phyloP scores from a whole-genome alignment of 2,888 invertebrate genomes.

The Brenthis daphne region DNA sequence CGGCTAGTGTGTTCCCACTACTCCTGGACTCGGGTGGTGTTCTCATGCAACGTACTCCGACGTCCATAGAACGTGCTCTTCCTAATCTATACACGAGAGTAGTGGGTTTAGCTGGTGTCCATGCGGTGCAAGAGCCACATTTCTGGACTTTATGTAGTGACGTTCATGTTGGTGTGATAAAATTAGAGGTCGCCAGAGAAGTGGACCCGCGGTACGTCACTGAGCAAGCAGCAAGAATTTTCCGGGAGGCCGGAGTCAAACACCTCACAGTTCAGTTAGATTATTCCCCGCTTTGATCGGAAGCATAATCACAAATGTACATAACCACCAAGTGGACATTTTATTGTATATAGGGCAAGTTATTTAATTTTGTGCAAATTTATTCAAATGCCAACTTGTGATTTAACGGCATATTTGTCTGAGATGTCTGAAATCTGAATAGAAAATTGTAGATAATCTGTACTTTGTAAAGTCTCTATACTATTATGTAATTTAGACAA shows the following conservation, averaged over 20 bases:
- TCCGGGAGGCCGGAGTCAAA: slow-evolving; percentile 94
- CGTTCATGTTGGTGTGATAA: slow-evolving; percentile 94
- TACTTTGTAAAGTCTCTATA: background rate
- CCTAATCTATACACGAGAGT: slow-evolving; percentile 95
- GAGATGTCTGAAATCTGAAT: background rate
- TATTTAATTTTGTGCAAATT: slow-evolving; percentile 33
- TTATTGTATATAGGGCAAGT: slow-evolving; percentile 38
- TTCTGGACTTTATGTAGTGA: slow-evolving; percentile 99
- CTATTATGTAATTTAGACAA: background rate
- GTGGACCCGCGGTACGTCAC: slow-evolving; percentile 96
- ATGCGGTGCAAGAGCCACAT: slow-evolving; percentile 97
- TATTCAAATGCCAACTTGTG: background rate
- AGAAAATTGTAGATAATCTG: slow-evolving; percentile 1
- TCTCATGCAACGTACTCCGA: slow-evolving; percentile 96
- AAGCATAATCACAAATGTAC: slow-evolving; percentile 52
- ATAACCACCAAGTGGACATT: slow-evolving; percentile 39
- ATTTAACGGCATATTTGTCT: background rate
- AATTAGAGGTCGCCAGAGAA: slow-evolving; percentile 96
- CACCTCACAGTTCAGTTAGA: slow-evolving; percentile 97
- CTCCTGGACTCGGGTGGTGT: slow-evolving; percentile 94
- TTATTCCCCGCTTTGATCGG: slow-evolving; percentile 86
- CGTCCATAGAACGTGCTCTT: slow-evolving; percentile 89
- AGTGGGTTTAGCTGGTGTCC: slow-evolving; percentile 95
- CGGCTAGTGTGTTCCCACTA: slow-evolving; percentile 91
- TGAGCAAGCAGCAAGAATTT: slow-evolving; percentile 96